These are phyloP conservation scores for Tiphia femorata DNA, from an alignment of 2,888 invertebrate species.

Conservation along the genomic window DNA sequence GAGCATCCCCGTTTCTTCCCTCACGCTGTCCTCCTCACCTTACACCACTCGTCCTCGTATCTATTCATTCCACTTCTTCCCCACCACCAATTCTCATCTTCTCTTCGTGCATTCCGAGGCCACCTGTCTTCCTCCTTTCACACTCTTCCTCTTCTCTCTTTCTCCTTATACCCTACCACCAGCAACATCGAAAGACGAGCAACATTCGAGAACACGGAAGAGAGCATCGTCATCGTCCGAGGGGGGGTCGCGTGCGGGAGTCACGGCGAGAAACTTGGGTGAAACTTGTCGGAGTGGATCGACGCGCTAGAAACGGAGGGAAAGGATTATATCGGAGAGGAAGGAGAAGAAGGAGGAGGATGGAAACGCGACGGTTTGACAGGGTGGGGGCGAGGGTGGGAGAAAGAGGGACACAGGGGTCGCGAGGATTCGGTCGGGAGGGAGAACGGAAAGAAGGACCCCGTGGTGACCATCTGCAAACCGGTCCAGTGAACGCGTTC, in stretches of 20 bases:
- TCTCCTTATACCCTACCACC: not conserved
- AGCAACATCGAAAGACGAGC: not conserved
- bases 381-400: too few species aligned
- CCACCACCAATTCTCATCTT: not conserved
- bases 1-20: conserved; percentile 35
- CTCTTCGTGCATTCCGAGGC: not conserved
- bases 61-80: not conserved
- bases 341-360: conserved; percentile 24
- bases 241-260: too few species aligned
- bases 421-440: conserved; percentile 14
- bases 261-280: conserved; percentile 1
- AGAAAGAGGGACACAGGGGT: too few species aligned
- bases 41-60: not conserved
- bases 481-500: too few species aligned
- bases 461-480: too few species aligned
- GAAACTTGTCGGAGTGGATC: conserved; percentile 4
- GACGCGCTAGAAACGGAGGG: conserved; percentile 4
- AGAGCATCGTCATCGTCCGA: too few species aligned
- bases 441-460: not conserved
- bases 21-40: conserved; percentile 12
- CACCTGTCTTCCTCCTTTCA: not conserved
- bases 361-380: conserved; percentile 19
- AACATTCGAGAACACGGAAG: not conserved
- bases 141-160: not conserved
- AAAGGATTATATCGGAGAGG: conserved; percentile 1